A percentile compares a stretch with the other conserved stretches of the same genome.
Conservation (phyloP, 2,888 invertebrate genomes). For the Chymomyza fuscimana region DNA sequence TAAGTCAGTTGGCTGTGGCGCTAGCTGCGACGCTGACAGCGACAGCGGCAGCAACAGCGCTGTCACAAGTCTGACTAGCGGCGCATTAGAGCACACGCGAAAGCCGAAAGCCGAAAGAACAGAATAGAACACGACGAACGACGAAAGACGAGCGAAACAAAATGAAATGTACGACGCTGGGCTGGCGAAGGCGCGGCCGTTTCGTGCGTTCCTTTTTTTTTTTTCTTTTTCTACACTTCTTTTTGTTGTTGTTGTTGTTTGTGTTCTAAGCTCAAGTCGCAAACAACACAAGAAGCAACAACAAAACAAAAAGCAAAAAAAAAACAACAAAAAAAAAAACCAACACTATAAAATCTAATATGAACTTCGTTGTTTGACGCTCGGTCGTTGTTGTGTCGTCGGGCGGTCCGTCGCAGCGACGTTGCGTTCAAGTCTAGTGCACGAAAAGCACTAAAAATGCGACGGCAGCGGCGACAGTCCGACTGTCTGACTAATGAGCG, state of each 20-base stretch:
- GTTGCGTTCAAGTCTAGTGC: slow-evolving; percentile 64
- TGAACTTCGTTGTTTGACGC: slow-evolving; percentile 48
- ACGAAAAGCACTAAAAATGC: slow-evolving; percentile 59
- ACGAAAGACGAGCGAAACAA: slow-evolving; percentile 21
- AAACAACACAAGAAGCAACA: slow-evolving; percentile 21
- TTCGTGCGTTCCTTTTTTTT: slow-evolving; percentile 18
- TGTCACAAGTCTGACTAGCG: not conserved
- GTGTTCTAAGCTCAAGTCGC: slow-evolving; percentile 46
- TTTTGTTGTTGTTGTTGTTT: slow-evolving; percentile 22
- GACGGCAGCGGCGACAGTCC: slow-evolving; percentile 40
- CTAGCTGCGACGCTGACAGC: slow-evolving; percentile 36
- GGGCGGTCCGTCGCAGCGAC: not conserved
- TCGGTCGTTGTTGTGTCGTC: slow-evolving; percentile 18
- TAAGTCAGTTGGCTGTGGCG: slow-evolving; percentile 50
- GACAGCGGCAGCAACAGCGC: slow-evolving; percentile 16
- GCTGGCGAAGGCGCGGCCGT: slow-evolving; percentile 58
- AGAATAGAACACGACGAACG: slow-evolving; percentile 35
- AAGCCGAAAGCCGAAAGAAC: slow-evolving; percentile 44
- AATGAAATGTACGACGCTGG: slow-evolving; percentile 27
- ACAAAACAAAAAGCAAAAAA: slow-evolving; percentile 12
- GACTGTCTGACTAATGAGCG: slow-evolving; percentile 38
- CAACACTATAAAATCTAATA: slow-evolving; percentile 63
- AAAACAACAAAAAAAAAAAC: slow-evolving; percentile 30
- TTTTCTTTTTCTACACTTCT: slow-evolving; percentile 15
- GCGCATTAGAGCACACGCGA: slow-evolving; percentile 18